Conservation (phyloP, 2,113 vertebrate genomes). For the Tyto alba region DNA sequence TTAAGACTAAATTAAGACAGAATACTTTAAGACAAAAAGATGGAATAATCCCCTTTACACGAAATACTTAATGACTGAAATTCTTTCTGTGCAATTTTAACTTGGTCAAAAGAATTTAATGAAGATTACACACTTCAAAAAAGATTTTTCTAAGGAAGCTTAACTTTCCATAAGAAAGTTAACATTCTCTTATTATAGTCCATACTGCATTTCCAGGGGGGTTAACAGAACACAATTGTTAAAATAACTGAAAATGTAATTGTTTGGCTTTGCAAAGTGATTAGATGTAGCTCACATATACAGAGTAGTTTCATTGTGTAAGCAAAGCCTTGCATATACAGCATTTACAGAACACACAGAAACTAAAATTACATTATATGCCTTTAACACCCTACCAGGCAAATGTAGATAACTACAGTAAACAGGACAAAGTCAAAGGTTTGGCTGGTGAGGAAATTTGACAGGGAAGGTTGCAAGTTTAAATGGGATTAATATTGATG, state of each 20-base stretch:
- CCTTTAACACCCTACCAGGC: background rate
- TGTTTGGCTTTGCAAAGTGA: background rate
- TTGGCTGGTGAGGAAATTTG: background rate
- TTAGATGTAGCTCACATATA: background rate
- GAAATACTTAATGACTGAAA: background rate
- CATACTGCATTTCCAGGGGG: background rate
- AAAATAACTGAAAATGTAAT: background rate
- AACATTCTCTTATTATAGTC: background rate
- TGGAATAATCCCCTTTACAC: background rate
- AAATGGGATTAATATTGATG: background rate
- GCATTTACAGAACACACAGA: background rate
- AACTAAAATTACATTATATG: background rate
- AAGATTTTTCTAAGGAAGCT: background rate
- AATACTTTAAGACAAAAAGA: background rate
- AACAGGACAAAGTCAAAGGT: background rate
- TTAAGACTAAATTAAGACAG: slow-evolving; percentile 1
- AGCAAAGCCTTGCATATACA: background rate
- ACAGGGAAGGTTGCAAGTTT: background rate
- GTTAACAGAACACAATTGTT: background rate
- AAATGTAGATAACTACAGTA: background rate
- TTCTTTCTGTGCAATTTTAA: background rate
- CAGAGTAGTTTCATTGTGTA: background rate
- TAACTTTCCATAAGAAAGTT: background rate
- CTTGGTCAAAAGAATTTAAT: background rate
- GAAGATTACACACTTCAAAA: background rate